Evolutionary conservation across 2,888 invertebrate species (phyloP).

Genomic region (Branchipolynoe longqiensis): DNA sequence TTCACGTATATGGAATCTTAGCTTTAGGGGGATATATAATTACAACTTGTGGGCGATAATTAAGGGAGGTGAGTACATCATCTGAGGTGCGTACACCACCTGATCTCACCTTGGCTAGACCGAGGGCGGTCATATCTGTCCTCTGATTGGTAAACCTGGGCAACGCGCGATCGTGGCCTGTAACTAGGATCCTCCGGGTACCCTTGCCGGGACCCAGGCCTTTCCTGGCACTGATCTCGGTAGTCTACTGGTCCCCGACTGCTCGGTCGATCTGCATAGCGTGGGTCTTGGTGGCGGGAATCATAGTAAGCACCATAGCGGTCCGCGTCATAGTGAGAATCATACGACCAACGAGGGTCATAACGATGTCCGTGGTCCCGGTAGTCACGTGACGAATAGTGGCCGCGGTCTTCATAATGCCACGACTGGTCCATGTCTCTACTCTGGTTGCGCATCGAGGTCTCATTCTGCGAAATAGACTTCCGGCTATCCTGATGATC

Average conservation of each 20-base stretch:
- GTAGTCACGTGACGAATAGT: background rate
- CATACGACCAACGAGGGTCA: conserved; percentile 2
- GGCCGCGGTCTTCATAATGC: conserved; percentile 31
- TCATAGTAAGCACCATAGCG: conserved; percentile 7
- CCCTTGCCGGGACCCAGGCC: conserved; percentile 65
- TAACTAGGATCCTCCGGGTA: conserved; percentile 59
- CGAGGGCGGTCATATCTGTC: conserved; percentile 61
- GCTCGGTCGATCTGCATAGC: conserved; percentile 7
- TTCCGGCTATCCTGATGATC: conserved; percentile 14
- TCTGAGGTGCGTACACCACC: too few relatives aligned
- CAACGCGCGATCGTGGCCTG: conserved; percentile 62
- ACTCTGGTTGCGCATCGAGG: background rate
- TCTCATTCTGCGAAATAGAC: background rate
- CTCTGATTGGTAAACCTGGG: conserved; percentile 58
- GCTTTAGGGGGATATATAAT: too few relatives aligned
- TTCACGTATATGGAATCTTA: too few relatives aligned
- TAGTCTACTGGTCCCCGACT: conserved; percentile 35
- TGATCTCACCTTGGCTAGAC: conserved; percentile 29
- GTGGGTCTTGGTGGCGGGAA: background rate
- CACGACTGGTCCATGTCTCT: background rate
- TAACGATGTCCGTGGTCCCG: background rate
- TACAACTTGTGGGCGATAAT: too few relatives aligned
- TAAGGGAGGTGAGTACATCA: too few relatives aligned
- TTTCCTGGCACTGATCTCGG: conserved; percentile 11
- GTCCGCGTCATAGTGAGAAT: conserved; percentile 7